Evolutionary conservation across 2,113 vertebrate genomes (phyloP), one percentile per base, ranked within the genome.

Genomic region (Hydrochoerus hydrochaeris): DNA sequence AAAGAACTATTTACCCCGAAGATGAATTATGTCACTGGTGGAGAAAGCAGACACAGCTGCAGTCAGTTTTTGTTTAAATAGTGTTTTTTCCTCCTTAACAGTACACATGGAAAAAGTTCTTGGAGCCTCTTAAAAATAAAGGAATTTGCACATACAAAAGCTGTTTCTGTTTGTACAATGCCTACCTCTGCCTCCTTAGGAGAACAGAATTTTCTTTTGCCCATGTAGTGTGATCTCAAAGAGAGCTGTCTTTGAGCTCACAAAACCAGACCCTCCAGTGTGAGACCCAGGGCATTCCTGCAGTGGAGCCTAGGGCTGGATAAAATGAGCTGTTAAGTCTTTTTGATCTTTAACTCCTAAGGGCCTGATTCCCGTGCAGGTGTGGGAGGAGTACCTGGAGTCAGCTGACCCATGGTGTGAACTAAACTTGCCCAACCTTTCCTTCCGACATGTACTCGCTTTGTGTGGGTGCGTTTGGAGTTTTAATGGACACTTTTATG

Each of bases 291-390:
- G 81, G 78, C 89, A 28, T 4, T 41, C 57, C 84, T 63, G 77
- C 63, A 0, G 0, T 57, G 85, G 30, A 63, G 92, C 83, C 46
- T 95, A 71, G 71, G 85, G 94, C 82, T 84, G 14, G 44, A 88
- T 62, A 77, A 90, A 96, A 97, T 75, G 96, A 97, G 41, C 97
- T 96, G 96, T 95, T 65, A 97, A 88, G 49, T 88, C 65, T 92
- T 87, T 97, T 97, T 98, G 94, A 98, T 97, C 96, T 96, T 90
- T 73, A 85, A 94, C 85, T 96, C 90, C 85, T 86, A 3, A 85
- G 94, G 90, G 96, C 57, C 95, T 35, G 30, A 91, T 91, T 97
- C 82, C 88, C 86, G 54, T 20, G 22, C 94, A 88, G 1, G 5
- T 91, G 71, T 95, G 85, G 38, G 38, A 82, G 81, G 78, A 95